Percentiles rank a stretch among this genome's conserved stretches.
Evolutionary conservation across 2,888 invertebrate genomes (phyloP).

Genomic region (Agrotis ipsilon): DNA sequence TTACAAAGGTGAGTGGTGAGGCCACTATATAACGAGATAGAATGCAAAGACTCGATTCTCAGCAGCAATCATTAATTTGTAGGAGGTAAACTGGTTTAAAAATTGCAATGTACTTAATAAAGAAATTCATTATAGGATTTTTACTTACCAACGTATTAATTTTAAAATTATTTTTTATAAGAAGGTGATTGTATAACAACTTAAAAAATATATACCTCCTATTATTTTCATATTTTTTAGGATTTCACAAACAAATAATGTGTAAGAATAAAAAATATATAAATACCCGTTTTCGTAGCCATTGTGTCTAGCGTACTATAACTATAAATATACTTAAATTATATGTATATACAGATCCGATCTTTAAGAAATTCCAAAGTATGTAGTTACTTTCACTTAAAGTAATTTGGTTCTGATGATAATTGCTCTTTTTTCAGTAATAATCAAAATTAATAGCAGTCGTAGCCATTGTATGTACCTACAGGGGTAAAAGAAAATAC

Average conservation of each 20-base stretch:
- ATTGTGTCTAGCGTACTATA: background rate
- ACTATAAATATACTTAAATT: too few species aligned
- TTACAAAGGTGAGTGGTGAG: slow-evolving; percentile 55
- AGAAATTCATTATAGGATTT: background rate
- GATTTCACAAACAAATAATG: too few species aligned
- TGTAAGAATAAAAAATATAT: too few species aligned
- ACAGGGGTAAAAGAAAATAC: too few species aligned
- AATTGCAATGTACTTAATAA: slow-evolving; percentile 15
- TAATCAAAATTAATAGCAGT: background rate
- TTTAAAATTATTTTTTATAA: background rate
- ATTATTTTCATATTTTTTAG: too few species aligned
- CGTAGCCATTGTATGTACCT: too few species aligned
- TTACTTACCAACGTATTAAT: background rate
- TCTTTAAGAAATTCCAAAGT: too few species aligned
- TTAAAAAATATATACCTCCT: too few species aligned
- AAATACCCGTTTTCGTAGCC: background rate
- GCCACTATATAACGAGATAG: slow-evolving; percentile 39
- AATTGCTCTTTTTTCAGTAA: slow-evolving; percentile 8
- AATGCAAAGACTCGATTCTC: slow-evolving; percentile 38
- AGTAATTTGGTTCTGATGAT: background rate
- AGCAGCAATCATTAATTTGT: slow-evolving; percentile 52
- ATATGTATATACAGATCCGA: too few species aligned
- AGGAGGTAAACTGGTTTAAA: slow-evolving; percentile 37
- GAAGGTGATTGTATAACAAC: too few species aligned
- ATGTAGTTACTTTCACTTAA: slow-evolving; percentile 7